phyloP scores from a whole-genome alignment of 2,888 invertebrate genomes.

The Monopis laevigella region DNA sequence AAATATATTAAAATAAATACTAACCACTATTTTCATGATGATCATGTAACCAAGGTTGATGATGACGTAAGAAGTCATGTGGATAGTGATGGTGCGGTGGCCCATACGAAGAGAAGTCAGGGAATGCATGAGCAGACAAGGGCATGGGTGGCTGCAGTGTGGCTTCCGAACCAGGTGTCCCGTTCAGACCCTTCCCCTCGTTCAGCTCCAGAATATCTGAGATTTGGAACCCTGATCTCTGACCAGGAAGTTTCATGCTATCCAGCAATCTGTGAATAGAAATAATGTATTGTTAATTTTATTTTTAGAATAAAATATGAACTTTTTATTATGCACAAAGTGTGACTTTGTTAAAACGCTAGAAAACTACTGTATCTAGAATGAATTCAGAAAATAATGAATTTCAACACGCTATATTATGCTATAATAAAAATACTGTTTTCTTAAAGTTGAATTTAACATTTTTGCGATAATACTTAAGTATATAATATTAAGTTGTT shows the following conservation, averaged over 20 bases:
- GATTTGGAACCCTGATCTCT: conserved; percentile 88
- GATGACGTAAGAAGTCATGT: conserved; percentile 50
- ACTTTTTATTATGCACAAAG: neutral
- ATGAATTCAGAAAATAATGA: no score
- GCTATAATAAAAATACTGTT: neutral
- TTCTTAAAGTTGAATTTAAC: neutral
- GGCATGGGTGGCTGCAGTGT: conserved; percentile 30
- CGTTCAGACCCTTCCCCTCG: conserved; percentile 62
- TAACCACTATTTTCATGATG: conserved; percentile 50
- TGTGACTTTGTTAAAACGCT: no score
- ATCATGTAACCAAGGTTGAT: conserved; percentile 54
- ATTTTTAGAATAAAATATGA: neutral
- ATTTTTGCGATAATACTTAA: no score
- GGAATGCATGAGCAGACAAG: conserved; percentile 32
- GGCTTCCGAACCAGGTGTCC: conserved; percentile 24
- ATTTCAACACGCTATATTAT: no score
- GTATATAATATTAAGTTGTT: no score
- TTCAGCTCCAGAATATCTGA: conserved; percentile 93
- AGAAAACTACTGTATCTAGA: no score
- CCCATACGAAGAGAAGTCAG: conserved; percentile 48
- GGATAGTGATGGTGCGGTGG: conserved; percentile 49
- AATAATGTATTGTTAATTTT: neutral
- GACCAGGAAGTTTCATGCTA: conserved; percentile 83
- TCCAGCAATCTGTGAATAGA: conserved; percentile 74
- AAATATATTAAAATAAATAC: conserved; percentile 16